These are phyloP conservation scores for Catonia carolina DNA, from an alignment of 2,888 invertebrate species.

Conservation along the genomic window DNA sequence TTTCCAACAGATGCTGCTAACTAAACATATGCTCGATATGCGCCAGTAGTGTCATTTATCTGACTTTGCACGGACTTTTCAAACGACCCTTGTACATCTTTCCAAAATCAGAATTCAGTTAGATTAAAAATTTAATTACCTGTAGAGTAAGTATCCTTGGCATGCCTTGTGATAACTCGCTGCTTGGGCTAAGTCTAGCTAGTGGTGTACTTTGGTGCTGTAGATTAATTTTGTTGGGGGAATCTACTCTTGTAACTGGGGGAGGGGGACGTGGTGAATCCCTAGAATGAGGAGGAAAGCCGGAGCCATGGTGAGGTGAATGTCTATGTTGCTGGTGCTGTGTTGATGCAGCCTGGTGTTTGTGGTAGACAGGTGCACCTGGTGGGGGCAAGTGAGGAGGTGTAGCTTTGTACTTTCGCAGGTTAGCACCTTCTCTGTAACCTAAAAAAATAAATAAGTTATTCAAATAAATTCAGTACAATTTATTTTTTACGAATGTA, in stretches of 20 bases:
- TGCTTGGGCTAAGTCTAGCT: conserved; percentile 84
- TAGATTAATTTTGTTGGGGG: conserved; percentile 36
- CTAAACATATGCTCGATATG: too few relatives aligned
- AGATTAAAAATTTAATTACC: too few relatives aligned
- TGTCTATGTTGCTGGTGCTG: conserved; percentile 58
- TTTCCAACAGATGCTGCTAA: too few relatives aligned
- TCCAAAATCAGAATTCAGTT: too few relatives aligned
- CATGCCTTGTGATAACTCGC: conserved; percentile 84
- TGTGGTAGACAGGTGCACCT: conserved; percentile 57
- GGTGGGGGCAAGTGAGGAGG: conserved; percentile 66
- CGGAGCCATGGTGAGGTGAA: conserved; percentile 63
- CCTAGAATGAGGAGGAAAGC: conserved; percentile 55
- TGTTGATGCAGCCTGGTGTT: conserved; percentile 46
- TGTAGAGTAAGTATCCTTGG: conserved; percentile 80
- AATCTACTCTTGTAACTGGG: conserved; percentile 38
- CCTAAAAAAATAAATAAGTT: conserved; percentile 39
- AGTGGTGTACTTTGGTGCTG: conserved; percentile 86
- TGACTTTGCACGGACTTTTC: too few relatives aligned
- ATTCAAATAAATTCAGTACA: too few relatives aligned
- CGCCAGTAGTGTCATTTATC: too few relatives aligned
- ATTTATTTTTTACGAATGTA: too few relatives aligned
- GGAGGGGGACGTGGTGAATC: conserved; percentile 39
- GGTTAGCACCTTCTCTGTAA: conserved; percentile 70
- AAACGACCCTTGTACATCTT: too few relatives aligned
- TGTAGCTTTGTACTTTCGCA: conserved; percentile 80